These are phyloP conservation scores for Tiliacea citrago DNA, from an alignment of 2,888 invertebrate genomes.

Conservation along the genomic window DNA sequence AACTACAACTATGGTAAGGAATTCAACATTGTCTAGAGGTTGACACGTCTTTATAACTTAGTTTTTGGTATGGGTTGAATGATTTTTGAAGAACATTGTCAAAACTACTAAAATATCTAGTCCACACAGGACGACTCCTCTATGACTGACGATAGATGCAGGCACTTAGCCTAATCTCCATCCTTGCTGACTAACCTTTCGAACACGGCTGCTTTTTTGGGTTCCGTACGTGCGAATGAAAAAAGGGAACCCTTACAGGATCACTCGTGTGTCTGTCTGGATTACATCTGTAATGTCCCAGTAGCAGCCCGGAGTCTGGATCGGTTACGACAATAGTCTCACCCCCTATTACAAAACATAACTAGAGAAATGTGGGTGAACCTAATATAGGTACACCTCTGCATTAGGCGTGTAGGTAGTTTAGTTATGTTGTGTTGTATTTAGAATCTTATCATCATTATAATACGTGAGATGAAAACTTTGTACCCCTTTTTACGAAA, in stretches of 20 bases:
- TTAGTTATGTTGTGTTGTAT: not conserved
- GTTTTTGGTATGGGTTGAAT: not conserved
- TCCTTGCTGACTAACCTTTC: not conserved
- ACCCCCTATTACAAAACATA: not conserved
- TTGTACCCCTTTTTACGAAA: too few species aligned
- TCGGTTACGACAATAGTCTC: not conserved
- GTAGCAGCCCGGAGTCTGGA: not conserved
- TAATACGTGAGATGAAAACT: too few species aligned
- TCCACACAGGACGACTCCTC: not conserved
- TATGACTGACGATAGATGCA: not conserved
- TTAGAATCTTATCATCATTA: too few species aligned
- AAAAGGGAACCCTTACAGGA: too few species aligned
- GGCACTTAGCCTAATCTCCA: not conserved
- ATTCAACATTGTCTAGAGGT: constrained; percentile 1
- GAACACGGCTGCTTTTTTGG: too few species aligned
- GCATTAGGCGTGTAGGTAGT: too few species aligned
- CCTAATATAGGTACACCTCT: too few species aligned
- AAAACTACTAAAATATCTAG: not conserved
- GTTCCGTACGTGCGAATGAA: too few species aligned
- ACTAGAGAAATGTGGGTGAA: not conserved
- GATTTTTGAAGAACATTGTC: not conserved
- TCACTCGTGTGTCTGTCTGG: too few species aligned
- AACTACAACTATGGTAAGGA: not conserved
- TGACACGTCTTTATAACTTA: not conserved
- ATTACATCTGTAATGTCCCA: too few species aligned